Evolutionary conservation across 2,113 vertebrate genomes (phyloP).

Genomic region (Sturnira hondurensis): DNA sequence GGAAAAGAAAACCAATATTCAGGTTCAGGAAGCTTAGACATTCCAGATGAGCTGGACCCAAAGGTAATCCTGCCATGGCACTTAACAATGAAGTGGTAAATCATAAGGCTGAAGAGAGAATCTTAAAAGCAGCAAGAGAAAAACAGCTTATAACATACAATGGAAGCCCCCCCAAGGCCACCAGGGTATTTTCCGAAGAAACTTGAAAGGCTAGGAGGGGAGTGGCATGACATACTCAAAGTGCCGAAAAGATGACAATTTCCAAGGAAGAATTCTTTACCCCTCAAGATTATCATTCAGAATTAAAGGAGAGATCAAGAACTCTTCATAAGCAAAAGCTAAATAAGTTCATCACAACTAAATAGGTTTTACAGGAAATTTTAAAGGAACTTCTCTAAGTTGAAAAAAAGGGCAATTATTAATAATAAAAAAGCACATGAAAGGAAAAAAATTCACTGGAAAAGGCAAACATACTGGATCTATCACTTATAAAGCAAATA

Average conservation of each 20-base stretch:
- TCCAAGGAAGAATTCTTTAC: background rate
- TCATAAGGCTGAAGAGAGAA: background rate
- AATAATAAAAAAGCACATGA: background rate
- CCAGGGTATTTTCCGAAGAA: background rate
- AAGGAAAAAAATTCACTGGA: background rate
- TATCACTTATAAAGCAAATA: too few species aligned
- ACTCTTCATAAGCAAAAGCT: background rate
- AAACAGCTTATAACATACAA: background rate
- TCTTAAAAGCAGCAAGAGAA: background rate
- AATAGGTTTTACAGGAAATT: background rate
- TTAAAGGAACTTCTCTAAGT: background rate
- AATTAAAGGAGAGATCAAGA: background rate
- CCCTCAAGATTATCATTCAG: background rate
- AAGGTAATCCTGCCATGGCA: background rate
- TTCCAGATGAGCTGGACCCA: background rate
- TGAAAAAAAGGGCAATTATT: background rate
- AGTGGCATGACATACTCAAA: background rate
- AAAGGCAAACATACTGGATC: background rate
- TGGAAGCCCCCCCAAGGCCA: background rate
- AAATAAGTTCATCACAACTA: background rate
- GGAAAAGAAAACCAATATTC: background rate
- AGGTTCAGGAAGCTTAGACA: background rate
- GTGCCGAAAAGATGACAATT: background rate
- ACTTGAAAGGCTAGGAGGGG: background rate
- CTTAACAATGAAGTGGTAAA: background rate